Evolutionary conservation across 2,113 vertebrate species (phyloP), one percentile per base, ranked within the genome.

Genomic region (Cyphomyrus plagiostoma): DNA sequence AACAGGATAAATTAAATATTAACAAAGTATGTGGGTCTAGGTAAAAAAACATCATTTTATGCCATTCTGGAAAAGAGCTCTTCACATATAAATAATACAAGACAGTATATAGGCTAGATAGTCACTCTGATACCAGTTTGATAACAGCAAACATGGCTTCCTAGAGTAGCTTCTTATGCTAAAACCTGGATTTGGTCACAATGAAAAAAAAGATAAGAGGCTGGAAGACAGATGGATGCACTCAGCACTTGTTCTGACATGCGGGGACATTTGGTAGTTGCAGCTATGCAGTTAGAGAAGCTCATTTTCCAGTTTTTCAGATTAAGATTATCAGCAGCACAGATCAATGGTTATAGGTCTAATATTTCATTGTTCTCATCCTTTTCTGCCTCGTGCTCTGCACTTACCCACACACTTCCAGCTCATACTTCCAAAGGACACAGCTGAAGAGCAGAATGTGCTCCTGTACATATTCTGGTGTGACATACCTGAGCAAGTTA

Each of bases 401-500:
- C 89, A 74, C 23, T 30, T 23, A 58, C 66, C 8, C 46, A 17
- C 10, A 19, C 2, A 39, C 15, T 83, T 35, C 26, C 70, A 74
- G 70, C 39, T 39, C 13, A 39, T 77, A 39, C 13, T 77, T 77
- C 70, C 30, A 39, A 30, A 77, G 70, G 1, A 17, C 13, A 35
- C 70, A 7, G 35, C 0, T 42, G 80, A 23, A 83, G 15, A 83
- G 19, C 42, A 83, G 39, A n/a, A 84, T 84, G 15, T 80, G 42
- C 82, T 48, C 23, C 21, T 23, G 39, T 84, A 84, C 3, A 42
- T 48, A 23, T 86, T n/a, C 23, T 17, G 4, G 66, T 45, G 45
- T 35, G 83, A 89, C 58, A 30, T 92, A 96, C 96, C 95, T 95
- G 89, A 95, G 91, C 19, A 92, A 88, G 90, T 90, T 94, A 90